Evolutionary conservation across 2,113 vertebrate species (phyloP), one percentile per base, ranked within the genome.

Genomic region (Psettodes erumei): DNA sequence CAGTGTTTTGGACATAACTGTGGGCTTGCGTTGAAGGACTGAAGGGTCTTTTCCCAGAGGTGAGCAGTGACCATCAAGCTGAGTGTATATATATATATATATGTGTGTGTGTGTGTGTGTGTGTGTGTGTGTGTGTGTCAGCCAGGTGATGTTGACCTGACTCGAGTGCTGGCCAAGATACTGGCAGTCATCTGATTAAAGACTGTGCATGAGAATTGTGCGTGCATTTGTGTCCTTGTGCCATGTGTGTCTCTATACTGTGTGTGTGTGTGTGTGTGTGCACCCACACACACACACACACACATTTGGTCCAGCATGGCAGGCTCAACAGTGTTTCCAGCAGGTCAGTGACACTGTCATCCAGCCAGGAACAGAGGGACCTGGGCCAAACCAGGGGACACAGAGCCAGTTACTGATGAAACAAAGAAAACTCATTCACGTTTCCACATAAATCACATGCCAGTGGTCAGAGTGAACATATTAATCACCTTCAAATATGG

Each of bases 301-400:
- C n/a, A n/a, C n/a, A n/a, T 47, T 6, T 47, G 43, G 21, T 58
- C 27, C 6, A 9, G 27, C 63, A n/a, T 81, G 82, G 76, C 72
- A 71, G 66, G 40, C 73, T 79, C 28, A 27, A 58, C 19, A 13
- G 64, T 75, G 66, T 85, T 89, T 85, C 80, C 85, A 85, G 45
- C 67, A 50, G 60, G 67, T 81, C 72, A 84, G 42, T 43, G 67
- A 83, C 30, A 30, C 58, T 77, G 73, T 76, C 73, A 71, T 32
- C 40, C 19, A 37, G 68, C 85, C 81, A 89, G 83, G 55, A 79
- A 70, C 59, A 70, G 51, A 68, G 54, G 82, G 75, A 60, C 53
- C 32, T 1, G 4, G 30, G 59, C 73, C 63, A 77, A 47, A 42
- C 50, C 10, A n/a, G 32, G 23, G 64, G 55, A 74, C 71, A 66